These are phyloP conservation scores for Mus spicilegus DNA, from an alignment of 2,113 vertebrate species.

Conservation along the genomic window DNA sequence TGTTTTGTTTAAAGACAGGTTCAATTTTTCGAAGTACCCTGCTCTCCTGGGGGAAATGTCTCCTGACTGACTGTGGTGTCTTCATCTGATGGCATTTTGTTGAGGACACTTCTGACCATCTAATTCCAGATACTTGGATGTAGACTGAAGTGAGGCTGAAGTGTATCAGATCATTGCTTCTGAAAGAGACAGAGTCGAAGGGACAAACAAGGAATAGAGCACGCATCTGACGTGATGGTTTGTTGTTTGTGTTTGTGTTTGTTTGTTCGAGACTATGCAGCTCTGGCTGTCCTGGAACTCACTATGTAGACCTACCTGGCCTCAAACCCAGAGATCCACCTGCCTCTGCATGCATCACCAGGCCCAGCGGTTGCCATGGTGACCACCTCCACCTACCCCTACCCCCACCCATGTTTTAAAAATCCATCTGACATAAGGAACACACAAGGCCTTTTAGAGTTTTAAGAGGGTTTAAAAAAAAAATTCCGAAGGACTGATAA, in stretches of 20 bases:
- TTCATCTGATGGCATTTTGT: too few species aligned
- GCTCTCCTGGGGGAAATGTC: background rate
- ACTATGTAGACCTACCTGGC: background rate
- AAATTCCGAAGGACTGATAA: background rate
- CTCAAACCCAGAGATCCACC: background rate
- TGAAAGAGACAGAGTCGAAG: background rate
- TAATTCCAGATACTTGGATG: background rate
- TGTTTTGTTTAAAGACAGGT: background rate
- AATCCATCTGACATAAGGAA: background rate
- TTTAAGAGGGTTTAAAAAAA: background rate
- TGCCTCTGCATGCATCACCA: background rate
- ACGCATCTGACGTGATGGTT: background rate
- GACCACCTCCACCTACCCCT: background rate
- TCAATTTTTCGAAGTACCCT: background rate
- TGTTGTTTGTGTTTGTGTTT: background rate
- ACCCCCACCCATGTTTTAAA: background rate
- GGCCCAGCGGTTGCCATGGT: background rate
- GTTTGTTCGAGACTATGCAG: background rate
- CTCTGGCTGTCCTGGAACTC: background rate
- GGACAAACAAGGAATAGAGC: background rate
- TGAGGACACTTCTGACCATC: background rate
- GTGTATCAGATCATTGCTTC: background rate
- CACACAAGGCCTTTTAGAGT: slow-evolving; percentile 1
- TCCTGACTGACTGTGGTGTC: background rate
- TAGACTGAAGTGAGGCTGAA: background rate